Evolutionary conservation across 1,140 invertebrate species (phyloP).

Genomic region (Catajapyx aquilonaris): DNA sequence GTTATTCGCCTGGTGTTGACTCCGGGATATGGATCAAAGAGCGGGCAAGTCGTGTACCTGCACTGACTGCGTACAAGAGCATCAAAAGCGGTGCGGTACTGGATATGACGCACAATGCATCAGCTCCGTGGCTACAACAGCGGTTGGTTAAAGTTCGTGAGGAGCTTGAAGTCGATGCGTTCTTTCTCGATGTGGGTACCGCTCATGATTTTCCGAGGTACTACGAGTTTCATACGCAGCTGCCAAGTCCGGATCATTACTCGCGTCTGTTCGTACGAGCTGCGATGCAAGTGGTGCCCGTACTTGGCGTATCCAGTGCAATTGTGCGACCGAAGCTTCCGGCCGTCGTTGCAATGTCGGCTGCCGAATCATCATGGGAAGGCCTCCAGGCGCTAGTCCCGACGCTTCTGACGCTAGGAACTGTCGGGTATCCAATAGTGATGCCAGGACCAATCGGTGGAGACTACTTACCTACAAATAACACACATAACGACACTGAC

Average conservation of each 20-base stretch:
- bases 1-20: conserved; percentile 52
- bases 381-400: conserved; percentile 64
- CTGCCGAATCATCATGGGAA: conserved; percentile 71
- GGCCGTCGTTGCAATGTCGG: conserved; percentile 66
- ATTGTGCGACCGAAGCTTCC: conserved; percentile 57
- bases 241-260: conserved; percentile 57
- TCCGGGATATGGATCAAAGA: conserved; percentile 46
- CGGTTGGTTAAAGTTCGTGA: conserved; percentile 46
- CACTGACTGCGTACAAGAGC: conserved; percentile 50
- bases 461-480: conserved; percentile 29
- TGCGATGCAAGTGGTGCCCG: conserved; percentile 26
- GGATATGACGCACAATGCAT: conserved; percentile 61
- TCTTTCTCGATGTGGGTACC: conserved; percentile 75
- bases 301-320: conserved; percentile 64
- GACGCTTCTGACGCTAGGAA: conserved; percentile 64
- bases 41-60: conserved; percentile 44
- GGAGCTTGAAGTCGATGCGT: conserved; percentile 63
- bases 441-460: conserved; percentile 86
- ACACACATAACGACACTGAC: conserved; percentile 29
- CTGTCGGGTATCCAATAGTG: conserved; percentile 74
- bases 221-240: conserved; percentile 40
- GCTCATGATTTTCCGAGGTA: conserved; percentile 69
- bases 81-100: conserved; percentile 53
- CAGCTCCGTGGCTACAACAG: conserved; percentile 52
- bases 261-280: conserved; percentile 32